Evolutionary conservation across 2,888 invertebrate genomes (phyloP).

Genomic region (Acanthococcus lagerstroemiae): DNA sequence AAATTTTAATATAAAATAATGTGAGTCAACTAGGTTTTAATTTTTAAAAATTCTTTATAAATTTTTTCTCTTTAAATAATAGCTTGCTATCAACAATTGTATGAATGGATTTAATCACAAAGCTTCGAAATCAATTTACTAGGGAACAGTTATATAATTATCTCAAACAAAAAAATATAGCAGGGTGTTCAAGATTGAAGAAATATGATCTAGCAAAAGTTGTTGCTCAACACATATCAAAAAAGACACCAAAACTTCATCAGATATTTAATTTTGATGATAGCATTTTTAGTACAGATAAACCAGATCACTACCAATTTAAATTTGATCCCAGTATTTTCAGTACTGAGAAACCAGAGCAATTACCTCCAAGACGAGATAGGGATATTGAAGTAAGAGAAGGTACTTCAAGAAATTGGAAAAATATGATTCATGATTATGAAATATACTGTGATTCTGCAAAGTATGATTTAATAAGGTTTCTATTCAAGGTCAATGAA

Average conservation of each 20-base stretch:
- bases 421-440: neutral
- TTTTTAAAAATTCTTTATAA: neutral
- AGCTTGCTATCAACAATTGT: neutral
- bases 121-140: neutral
- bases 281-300: slow-evolving; percentile 16
- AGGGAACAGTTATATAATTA: slow-evolving; percentile 6
- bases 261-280: neutral
- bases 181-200: slow-evolving; percentile 15
- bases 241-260: neutral
- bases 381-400: neutral
- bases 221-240: neutral
- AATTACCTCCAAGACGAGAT: slow-evolving; percentile 13
- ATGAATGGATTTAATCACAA: neutral
- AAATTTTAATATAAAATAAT: neutral
- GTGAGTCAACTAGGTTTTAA: neutral
- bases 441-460: neutral
- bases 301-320: slow-evolving; percentile 5
- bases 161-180: slow-evolving; percentile 6
- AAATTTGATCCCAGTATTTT: slow-evolving; percentile 14
- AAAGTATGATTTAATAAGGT: slow-evolving; percentile 7
- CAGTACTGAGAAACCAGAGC: slow-evolving; percentile 13
- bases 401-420: neutral
- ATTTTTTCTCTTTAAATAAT: neutral
- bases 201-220: slow-evolving; percentile 11
- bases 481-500: slow-evolving; percentile 19